These are phyloP conservation scores for Cyanoliseus patagonus DNA, from an alignment of 2,113 vertebrate genomes.

Conservation along the genomic window DNA sequence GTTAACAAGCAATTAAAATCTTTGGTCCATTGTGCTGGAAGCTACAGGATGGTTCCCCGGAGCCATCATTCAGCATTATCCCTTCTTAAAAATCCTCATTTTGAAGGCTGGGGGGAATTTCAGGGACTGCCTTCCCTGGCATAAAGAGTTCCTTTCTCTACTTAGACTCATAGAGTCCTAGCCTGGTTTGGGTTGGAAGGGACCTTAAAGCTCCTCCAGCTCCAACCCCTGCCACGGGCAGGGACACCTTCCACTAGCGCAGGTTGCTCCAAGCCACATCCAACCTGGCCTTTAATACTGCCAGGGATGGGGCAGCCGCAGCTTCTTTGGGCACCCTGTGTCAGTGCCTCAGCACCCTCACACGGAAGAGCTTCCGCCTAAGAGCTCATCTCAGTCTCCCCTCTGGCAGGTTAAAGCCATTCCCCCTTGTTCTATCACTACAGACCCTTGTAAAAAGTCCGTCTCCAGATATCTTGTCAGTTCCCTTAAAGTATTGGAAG, in stretches of 20 bases:
- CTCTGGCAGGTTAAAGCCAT: background rate
- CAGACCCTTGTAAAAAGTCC: background rate
- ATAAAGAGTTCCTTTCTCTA: background rate
- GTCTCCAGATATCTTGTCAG: background rate
- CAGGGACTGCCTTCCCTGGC: background rate
- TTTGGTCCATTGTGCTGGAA: slow-evolving; percentile 1
- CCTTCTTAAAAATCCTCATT: background rate
- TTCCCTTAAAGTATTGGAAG: background rate
- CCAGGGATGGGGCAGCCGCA: too few species aligned
- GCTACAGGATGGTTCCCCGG: background rate
- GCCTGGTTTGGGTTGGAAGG: background rate
- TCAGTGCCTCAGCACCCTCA: background rate
- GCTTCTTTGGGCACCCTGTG: too few species aligned
- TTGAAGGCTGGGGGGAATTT: background rate
- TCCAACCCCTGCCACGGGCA: background rate
- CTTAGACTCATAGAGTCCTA: background rate
- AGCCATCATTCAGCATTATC: background rate
- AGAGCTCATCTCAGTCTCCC: rapidly evolving
- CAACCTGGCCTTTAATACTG: too few species aligned
- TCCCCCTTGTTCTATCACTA: background rate
- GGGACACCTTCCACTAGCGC: background rate
- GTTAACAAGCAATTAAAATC: slow-evolving; percentile 72
- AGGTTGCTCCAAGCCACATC: background rate
- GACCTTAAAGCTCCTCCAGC: background rate
- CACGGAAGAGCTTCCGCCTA: background rate